Percentiles rank a stretch among this genome's conserved stretches.
Evolutionary conservation across 2,888 invertebrate genomes (phyloP).

Genomic region (Tyria jacobaeae): DNA sequence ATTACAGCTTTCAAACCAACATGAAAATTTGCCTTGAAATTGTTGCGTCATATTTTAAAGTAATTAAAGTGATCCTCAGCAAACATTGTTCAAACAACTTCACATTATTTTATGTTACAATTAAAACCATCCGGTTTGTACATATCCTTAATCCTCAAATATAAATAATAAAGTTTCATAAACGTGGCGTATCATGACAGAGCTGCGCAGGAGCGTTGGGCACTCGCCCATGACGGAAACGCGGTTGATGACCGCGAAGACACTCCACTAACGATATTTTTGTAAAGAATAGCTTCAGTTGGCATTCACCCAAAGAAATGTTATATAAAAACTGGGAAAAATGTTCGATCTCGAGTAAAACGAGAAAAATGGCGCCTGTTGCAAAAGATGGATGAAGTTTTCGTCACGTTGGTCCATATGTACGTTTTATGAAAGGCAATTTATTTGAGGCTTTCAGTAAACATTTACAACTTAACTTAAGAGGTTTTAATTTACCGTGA

Average conservation of each 20-base stretch:
- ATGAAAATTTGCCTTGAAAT: background rate
- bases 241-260: conserved; percentile 63
- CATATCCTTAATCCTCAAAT: conserved; percentile 51
- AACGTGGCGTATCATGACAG: conserved; percentile 45
- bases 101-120: conserved; percentile 38
- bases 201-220: conserved; percentile 54
- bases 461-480: background rate
- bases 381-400: background rate
- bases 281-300: conserved; percentile 52
- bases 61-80: conserved; percentile 36
- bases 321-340: conserved; percentile 47
- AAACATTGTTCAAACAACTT: conserved; percentile 39
- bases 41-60: conserved; percentile 24
- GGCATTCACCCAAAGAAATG: conserved; percentile 37
- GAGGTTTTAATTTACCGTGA: background rate
- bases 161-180: conserved; percentile 52
- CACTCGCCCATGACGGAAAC: conserved; percentile 60
- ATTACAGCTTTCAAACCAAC: conserved; percentile 9
- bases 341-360: conserved; percentile 35
- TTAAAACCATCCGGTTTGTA: conserved; percentile 47
- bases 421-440: background rate
- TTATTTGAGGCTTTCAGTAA: conserved; percentile 2
- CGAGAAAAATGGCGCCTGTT: conserved; percentile 19
- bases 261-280: conserved; percentile 56
- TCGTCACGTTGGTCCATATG: background rate